Conservation (phyloP, 1,140 invertebrate genomes). For the Lanistes nyassanus region DNA sequence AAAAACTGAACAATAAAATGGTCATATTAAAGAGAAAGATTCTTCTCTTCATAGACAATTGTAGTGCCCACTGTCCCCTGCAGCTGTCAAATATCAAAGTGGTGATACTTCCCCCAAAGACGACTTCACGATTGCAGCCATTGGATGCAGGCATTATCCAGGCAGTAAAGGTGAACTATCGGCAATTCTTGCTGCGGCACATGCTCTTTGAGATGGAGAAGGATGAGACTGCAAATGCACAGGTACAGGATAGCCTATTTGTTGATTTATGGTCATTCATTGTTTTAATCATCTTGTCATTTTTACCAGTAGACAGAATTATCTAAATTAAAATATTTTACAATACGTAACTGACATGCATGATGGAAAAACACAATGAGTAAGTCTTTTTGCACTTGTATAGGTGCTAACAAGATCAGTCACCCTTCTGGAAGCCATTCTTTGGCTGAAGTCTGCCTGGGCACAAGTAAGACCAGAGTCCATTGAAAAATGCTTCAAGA, state of each 20-base stretch:
- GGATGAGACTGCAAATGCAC: not conserved
- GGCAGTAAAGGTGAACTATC: conserved; percentile 31
- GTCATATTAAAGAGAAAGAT: conserved; percentile 32
- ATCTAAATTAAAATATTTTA: too few relatives aligned
- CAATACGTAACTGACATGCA: too few relatives aligned
- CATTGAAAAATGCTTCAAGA: not conserved
- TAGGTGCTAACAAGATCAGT: not conserved
- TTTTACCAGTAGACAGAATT: too few relatives aligned
- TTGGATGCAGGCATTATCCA: conserved; percentile 34
- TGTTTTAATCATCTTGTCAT: too few relatives aligned
- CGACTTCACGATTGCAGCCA: conserved; percentile 33
- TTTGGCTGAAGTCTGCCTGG: not conserved
- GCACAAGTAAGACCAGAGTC: not conserved
- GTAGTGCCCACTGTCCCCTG: conserved; percentile 34
- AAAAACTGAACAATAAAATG: conserved; percentile 23
- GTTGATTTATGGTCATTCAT: too few relatives aligned
- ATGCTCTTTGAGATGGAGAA: not conserved
- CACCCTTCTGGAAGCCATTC: not conserved
- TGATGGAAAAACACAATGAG: too few relatives aligned
- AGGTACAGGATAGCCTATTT: too few relatives aligned
- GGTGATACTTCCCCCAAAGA: conserved; percentile 63
- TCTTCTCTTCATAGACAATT: conserved; percentile 50
- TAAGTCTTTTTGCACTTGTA: not conserved
- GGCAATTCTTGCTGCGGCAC: conserved; percentile 22
- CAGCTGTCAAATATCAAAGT: conserved; percentile 57